These are phyloP conservation scores for Apaloderma vittatum DNA, from an alignment of 2,113 vertebrate genomes.

Conservation along the genomic window DNA sequence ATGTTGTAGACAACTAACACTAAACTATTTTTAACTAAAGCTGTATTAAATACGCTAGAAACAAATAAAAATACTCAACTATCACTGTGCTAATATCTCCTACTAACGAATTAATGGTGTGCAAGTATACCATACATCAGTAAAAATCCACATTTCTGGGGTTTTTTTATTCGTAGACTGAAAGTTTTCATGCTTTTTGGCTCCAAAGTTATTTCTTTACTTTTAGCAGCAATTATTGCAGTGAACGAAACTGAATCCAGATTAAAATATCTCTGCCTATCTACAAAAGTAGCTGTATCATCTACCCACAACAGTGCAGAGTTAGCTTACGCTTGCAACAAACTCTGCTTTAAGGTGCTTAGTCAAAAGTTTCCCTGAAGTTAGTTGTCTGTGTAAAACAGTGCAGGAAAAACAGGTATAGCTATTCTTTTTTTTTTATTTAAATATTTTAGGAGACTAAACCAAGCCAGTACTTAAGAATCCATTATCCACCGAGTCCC, in stretches of 20 bases:
- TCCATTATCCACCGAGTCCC: not conserved
- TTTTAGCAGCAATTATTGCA: not conserved
- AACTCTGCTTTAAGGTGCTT: not conserved
- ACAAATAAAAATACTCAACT: not conserved
- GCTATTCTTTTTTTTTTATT: not conserved
- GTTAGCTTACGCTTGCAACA: not conserved
- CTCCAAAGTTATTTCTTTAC: not conserved
- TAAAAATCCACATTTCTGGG: not conserved
- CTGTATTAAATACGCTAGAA: not conserved
- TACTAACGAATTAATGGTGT: not conserved
- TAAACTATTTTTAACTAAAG: not conserved
- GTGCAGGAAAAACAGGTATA: constrained; percentile 26
- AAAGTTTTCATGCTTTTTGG: not conserved
- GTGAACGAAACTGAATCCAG: not conserved
- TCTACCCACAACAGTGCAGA: not conserved
- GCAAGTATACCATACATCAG: not conserved
- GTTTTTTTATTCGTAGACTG: not conserved
- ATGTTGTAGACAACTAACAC: not conserved
- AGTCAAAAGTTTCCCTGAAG: not conserved
- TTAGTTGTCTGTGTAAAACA: not conserved
- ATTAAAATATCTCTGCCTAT: not conserved
- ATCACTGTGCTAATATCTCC: not conserved
- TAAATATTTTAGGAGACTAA: constrained; percentile 10
- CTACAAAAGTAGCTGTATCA: not conserved
- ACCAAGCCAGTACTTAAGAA: constrained; percentile 2